Conservation (phyloP, 1,140 invertebrate genomes). For the Pantala flavescens region DNA sequence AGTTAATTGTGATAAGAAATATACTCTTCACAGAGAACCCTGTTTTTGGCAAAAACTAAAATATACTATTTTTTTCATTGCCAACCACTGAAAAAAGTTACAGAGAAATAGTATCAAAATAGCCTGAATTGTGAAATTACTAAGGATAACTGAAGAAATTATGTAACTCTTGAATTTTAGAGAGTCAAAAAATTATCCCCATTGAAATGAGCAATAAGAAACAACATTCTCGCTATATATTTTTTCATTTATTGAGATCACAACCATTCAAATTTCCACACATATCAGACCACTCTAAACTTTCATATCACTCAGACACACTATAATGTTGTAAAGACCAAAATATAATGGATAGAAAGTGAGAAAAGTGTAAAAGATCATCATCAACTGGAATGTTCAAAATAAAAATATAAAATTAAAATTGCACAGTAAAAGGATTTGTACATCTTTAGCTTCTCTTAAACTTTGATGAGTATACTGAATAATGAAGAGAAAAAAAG, state of each 20-base stretch:
- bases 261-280: neutral
- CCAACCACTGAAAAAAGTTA: too few relatives aligned
- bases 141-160: too few relatives aligned
- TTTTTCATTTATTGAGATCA: conserved; percentile 10
- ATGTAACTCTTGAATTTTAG: too few relatives aligned
- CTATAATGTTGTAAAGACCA: conserved; percentile 3
- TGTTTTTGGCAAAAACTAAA: too few relatives aligned
- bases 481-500: neutral
- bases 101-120: too few relatives aligned
- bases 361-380: neutral
- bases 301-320: neutral
- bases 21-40: too few relatives aligned
- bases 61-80: too few relatives aligned
- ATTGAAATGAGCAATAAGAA: neutral
- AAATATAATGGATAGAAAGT: neutral
- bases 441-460: neutral
- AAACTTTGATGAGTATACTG: neutral
- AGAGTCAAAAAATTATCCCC: too few relatives aligned
- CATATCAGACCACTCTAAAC: conserved; percentile 5
- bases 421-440: neutral
- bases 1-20: too few relatives aligned
- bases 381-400: neutral
- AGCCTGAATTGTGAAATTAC: too few relatives aligned
- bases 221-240: neutral
- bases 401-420: neutral